Conservation (phyloP, 2,888 invertebrate species). For the Diabrotica balteata region DNA sequence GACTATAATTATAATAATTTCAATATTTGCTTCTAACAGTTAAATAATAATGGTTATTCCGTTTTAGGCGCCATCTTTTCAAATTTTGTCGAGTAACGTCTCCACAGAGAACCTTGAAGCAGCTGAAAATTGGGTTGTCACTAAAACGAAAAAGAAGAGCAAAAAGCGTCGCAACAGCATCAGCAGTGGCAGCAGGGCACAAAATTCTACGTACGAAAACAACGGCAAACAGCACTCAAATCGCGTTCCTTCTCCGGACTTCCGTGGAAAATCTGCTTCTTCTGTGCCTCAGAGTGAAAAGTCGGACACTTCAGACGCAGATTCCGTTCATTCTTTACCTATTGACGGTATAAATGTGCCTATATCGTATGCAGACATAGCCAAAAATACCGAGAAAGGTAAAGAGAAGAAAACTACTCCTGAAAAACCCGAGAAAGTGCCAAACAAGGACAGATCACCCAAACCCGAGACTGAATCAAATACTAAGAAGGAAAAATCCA, state of each 20-base stretch:
- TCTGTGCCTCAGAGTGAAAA: conserved; percentile 85
- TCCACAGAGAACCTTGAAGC: conserved; percentile 62
- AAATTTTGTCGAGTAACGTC: conserved; percentile 54
- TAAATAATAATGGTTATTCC: background rate
- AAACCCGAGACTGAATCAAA: conserved; percentile 27
- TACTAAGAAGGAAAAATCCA: conserved; percentile 12
- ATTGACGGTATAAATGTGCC: conserved; percentile 60
- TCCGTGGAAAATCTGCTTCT: conserved; percentile 73
- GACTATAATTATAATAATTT: too few relatives aligned
- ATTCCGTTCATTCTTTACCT: conserved; percentile 85
- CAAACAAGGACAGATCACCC: conserved; percentile 42
- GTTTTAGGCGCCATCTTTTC: conserved; percentile 45
- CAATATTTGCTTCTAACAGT: too few relatives aligned
- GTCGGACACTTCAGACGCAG: conserved; percentile 83
- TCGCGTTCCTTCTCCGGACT: conserved; percentile 48
- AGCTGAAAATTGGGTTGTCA: conserved; percentile 83
- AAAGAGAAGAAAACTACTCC: conserved; percentile 48
- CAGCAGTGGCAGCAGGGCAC: conserved; percentile 54
- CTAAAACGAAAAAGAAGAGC: conserved; percentile 81
- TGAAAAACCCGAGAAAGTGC: conserved; percentile 42
- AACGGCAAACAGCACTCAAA: conserved; percentile 22
- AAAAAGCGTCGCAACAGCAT: conserved; percentile 70
- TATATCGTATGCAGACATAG: conserved; percentile 83
- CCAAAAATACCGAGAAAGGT: conserved; percentile 63
- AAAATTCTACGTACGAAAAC: conserved; percentile 27